phyloP scores from a whole-genome alignment of 2,888 invertebrate genomes.

The Drosophila yooni region DNA sequence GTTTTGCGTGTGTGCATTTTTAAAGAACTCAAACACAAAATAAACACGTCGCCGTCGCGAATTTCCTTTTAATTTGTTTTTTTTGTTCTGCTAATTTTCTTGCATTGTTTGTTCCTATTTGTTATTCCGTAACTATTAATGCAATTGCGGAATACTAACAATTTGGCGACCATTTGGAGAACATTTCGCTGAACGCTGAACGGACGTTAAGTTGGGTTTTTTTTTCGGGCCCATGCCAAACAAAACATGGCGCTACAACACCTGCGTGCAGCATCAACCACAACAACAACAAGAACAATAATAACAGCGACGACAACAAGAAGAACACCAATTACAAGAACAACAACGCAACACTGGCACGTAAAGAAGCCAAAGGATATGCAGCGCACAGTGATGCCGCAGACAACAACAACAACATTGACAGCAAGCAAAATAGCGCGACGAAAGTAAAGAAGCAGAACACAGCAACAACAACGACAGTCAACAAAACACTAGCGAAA shows the following conservation, averaged over 20 bases:
- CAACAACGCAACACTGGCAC: conserved; percentile 33
- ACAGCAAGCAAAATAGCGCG: conserved; percentile 38
- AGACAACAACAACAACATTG: conserved; percentile 42
- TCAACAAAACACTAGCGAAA: conserved; percentile 30
- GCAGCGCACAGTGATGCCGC: conserved; percentile 33
- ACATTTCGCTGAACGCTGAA: conserved; percentile 9
- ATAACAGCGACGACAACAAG: conserved; percentile 7
- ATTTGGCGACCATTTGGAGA: conserved; percentile 24
- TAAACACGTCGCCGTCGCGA: conserved; percentile 32
- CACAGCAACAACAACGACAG: conserved; percentile 14
- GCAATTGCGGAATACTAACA: conserved; percentile 21
- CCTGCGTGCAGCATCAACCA: conserved; percentile 25
- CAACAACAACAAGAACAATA: conserved; percentile 17
- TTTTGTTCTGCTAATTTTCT: neutral
- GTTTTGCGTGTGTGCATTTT: conserved; percentile 37
- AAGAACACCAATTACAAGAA: conserved; percentile 11
- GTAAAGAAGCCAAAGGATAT: conserved; percentile 44
- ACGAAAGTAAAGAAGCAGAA: conserved; percentile 41
- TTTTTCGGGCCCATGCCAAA: conserved; percentile 49
- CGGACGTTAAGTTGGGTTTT: conserved; percentile 14
- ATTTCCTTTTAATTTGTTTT: conserved; percentile 1
- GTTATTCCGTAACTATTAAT: conserved; percentile 18
- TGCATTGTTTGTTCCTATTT: neutral
- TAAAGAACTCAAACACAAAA: conserved; percentile 32
- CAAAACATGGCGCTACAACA: conserved; percentile 59